Base-by-base conservation (phyloP, 1,140 invertebrate species). In the Lepidurus couesii region DNA sequence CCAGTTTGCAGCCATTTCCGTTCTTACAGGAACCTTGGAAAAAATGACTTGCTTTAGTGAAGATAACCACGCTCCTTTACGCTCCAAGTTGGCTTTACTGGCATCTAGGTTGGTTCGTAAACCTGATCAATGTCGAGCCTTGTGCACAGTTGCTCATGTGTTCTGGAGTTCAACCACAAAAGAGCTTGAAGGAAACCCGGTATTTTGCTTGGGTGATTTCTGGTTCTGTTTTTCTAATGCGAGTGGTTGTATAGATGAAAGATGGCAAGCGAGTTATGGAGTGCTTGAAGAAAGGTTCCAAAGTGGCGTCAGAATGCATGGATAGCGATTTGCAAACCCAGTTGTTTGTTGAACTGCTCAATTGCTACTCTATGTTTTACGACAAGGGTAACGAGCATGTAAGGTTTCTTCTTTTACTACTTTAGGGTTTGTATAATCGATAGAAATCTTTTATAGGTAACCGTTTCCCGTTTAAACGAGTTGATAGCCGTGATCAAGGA, bases 281-380 rank as follows among this genome's bases (percentile, higher is more conserved):
- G 83, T 99, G 97, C 85, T 86, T 99, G 77, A 98, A 98, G 85
- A 98, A 98, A 86, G 95, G 94, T 7, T 90, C 95, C 1, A 91
- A 95, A 80, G 97, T 98, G 81, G 95, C 95, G 3, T 95, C 93
- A 82, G 96, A 99, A 82, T 99, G 97, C 82, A 96, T 99, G 93
- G 97, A 99, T 86, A 90, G 91, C n/a, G 92, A 93, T 5, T 96
- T 98, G 26, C 96, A 99, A 87, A 94, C 96, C 8, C 96, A 98
- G 84, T 87, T 99, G 3, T 95, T 96, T 84, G 94, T 97, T 21
- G 97, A 98, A 85, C 88, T 99, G 75, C 86, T 99, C 9, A 97
- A 98, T 85, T 90, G 95, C 82, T 98, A 98, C 85, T 90, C 97
- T 47, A 95, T 96, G 85, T 98, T 98, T 84, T 93, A 93, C 82